Base-by-base conservation (phyloP, 2,113 vertebrate genomes). In the Misgurnus mizolepis region DNA sequence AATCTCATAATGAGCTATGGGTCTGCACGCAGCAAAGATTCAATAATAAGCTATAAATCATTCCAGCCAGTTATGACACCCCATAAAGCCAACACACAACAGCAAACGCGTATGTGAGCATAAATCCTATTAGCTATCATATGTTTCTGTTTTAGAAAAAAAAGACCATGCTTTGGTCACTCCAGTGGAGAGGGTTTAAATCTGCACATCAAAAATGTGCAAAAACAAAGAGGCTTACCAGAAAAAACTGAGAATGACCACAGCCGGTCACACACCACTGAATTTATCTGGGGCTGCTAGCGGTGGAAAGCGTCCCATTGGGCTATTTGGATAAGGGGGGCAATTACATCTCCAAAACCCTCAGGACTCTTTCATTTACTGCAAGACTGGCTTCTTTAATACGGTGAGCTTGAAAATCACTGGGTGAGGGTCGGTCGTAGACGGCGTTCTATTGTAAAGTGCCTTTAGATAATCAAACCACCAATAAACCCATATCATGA, bases 31-130 rank as follows among this genome's bases (percentile, higher is more conserved):
- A 82, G 86, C 87, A 84, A 85, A 67, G 49, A 76, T 84, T 77
- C 85, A 85, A 88, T 89, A 91, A 91, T 88, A 90, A 90, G 82
- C 86, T 83, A 90, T 90, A 83, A 90, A 90, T 91, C 88, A 91
- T 73, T 40, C 75, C 82, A 78, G 83, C 50, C 64, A 64, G 56
- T 67, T 81, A 66, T 86, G 86, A 90, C 89, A 91, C 83, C 82
- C 81, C 83, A 79, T 68, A 80, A 79, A 75, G 73, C 85, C 86
- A 53, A 86, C 80, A 82, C 86, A 86, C 79, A 85, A 70, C 79
- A 85, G 83, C 84, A 86, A 73, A 81, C 71, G 83, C 77, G 82
- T 76, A 83, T 45, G 71, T 64, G 82, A 34, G 80, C 85, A 87
- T 84, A 83, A 85, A 84, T 68, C 67, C 72, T 7, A 61, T 76